Conservation (phyloP, 2,888 invertebrate species). For the Clistopyga incitator region DNA sequence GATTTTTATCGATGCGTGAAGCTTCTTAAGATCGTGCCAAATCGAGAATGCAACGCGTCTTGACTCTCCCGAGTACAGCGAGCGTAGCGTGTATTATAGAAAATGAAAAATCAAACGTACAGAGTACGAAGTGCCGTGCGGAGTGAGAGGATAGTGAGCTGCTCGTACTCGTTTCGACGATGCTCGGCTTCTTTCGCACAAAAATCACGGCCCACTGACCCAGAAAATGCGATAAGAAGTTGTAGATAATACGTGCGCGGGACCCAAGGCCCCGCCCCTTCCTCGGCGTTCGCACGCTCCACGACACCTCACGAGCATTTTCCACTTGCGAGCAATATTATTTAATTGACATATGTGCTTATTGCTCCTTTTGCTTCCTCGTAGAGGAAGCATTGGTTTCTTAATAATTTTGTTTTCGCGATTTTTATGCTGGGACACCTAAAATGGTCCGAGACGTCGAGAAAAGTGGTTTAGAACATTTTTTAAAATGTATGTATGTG, state of each 20-base stretch:
- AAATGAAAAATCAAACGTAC: conserved; percentile 40
- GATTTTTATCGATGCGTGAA: conserved; percentile 28
- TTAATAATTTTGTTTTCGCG: too few species aligned
- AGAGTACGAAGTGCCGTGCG: background rate
- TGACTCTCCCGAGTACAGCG: background rate
- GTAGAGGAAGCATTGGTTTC: too few species aligned
- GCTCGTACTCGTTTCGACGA: conserved; percentile 58
- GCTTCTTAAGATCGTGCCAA: conserved; percentile 18
- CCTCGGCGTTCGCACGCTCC: conserved; percentile 14
- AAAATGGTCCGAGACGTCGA: too few species aligned
- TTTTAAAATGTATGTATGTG: too few species aligned
- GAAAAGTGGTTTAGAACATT: too few species aligned
- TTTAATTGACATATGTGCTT: conserved; percentile 3
- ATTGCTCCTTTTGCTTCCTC: background rate
- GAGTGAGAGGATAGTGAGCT: conserved; percentile 15
- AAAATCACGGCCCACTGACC: conserved; percentile 81
- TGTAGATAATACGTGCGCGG: conserved; percentile 41
- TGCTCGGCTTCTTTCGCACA: conserved; percentile 56
- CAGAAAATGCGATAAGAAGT: conserved; percentile 66
- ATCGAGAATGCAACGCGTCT: conserved; percentile 26
- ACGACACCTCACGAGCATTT: conserved; percentile 20
- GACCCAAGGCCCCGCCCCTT: conserved; percentile 1
- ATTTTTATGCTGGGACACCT: too few species aligned
- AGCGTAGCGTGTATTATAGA: background rate
- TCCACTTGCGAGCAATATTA: conserved; percentile 15